Evolutionary conservation across 2,797 vertebrate species (phyloP).

Genomic region (Periparus ater): DNA sequence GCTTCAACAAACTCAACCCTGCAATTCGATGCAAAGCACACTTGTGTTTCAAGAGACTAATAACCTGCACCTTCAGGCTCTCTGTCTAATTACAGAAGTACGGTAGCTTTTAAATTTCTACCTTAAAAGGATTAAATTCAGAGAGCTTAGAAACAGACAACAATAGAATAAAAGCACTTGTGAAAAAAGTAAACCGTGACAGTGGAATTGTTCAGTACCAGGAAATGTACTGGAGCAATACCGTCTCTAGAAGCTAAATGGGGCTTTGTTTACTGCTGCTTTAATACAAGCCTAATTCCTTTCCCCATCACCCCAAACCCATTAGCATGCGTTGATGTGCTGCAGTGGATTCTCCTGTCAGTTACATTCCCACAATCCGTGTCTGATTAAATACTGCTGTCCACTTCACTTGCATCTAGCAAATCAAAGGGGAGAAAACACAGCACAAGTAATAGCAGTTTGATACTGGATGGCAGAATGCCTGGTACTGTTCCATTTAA

Average conservation of each 20-base stretch:
- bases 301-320: not conserved
- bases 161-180: not conserved
- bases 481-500: slow-evolving; percentile 31
- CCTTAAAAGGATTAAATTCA: slow-evolving; percentile 3
- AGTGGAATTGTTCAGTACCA: not conserved
- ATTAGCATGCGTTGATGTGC: slow-evolving; percentile 22
- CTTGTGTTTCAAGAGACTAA: not conserved
- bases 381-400: slow-evolving; percentile 44
- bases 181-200: not conserved
- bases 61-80: not conserved
- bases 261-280: slow-evolving; percentile 31
- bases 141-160: not conserved
- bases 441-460: not conserved
- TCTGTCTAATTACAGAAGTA: not conserved
- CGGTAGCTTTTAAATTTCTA: not conserved
- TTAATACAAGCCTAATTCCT: slow-evolving; percentile 47
- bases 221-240: slow-evolving; percentile 8
- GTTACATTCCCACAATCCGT: slow-evolving; percentile 47
- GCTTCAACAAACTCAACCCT: not conserved
- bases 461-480: not conserved
- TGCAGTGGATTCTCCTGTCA: slow-evolving; percentile 43
- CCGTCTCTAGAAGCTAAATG: not conserved
- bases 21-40: not conserved
- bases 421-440: not conserved
- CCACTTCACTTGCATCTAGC: slow-evolving; percentile 15